A percentile compares a stretch with the other conserved stretches of the same genome.
phyloP scores from a whole-genome alignment of 2,888 invertebrate species.

The Mongoloraphidia duomilia region DNA sequence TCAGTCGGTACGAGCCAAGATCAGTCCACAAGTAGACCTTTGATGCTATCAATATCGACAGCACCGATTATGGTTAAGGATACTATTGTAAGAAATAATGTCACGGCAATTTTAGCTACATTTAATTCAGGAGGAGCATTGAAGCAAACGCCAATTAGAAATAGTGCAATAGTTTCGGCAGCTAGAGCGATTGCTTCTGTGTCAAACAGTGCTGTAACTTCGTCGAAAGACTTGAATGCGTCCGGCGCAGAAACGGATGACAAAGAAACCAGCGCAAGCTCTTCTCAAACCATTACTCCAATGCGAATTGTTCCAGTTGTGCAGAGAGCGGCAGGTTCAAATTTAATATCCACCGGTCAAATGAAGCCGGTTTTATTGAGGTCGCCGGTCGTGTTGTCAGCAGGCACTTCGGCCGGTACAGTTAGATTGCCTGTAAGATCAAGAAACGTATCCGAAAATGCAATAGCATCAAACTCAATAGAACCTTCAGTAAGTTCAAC shows the following conservation, averaged over 20 bases:
- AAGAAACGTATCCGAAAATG: slow-evolving; percentile 17
- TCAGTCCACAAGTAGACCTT: not conserved
- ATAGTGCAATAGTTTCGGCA: too few species aligned
- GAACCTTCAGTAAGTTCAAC: slow-evolving; percentile 58
- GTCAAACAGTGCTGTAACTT: too few species aligned
- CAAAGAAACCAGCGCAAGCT: slow-evolving; percentile 16
- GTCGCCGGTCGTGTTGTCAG: slow-evolving; percentile 29
- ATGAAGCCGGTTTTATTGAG: slow-evolving; percentile 14
- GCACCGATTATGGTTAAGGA: slow-evolving; percentile 2
- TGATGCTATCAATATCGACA: slow-evolving; percentile 5
- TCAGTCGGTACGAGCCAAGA: not conserved
- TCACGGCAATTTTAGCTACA: too few species aligned
- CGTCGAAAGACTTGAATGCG: too few species aligned
- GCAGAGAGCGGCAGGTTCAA: slow-evolving; percentile 11
- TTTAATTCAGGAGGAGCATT: too few species aligned
- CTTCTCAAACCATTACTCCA: slow-evolving; percentile 36
- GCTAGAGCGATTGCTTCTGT: too few species aligned
- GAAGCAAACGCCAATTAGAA: too few species aligned
- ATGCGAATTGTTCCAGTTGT: slow-evolving; percentile 40
- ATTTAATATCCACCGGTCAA: slow-evolving; percentile 19
- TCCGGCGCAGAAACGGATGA: slow-evolving; percentile 34
- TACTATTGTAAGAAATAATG: too few species aligned
- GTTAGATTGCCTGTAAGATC: slow-evolving; percentile 25
- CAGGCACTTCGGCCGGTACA: slow-evolving; percentile 34
- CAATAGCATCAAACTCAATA: slow-evolving; percentile 20